Evolutionary conservation across 2,113 vertebrate genomes (phyloP).

Genomic region (Lamprotornis superbus): DNA sequence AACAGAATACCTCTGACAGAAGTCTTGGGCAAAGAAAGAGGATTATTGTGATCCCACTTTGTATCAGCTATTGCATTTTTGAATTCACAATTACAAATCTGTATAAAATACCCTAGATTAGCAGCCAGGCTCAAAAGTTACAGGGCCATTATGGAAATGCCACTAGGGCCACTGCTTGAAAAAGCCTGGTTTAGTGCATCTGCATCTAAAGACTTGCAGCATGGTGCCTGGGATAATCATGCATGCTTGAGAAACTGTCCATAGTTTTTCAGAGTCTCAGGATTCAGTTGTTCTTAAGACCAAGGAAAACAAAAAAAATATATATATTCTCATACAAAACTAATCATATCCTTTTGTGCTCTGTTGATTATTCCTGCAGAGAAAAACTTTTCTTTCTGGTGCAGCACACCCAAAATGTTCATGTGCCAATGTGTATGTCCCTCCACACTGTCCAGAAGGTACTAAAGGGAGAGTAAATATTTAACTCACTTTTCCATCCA

Average conservation of each 20-base stretch:
- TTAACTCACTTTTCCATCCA: not conserved
- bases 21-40: not conserved
- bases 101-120: not conserved
- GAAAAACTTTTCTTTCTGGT: not conserved
- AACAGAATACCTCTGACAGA: not conserved
- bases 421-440: not conserved
- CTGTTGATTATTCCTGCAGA: not conserved
- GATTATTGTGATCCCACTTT: not conserved
- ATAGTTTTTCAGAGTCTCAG: not conserved
- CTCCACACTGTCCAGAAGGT: not conserved
- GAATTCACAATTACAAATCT: not conserved
- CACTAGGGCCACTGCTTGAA: not conserved
- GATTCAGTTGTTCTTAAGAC: not conserved
- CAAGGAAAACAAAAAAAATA: not conserved
- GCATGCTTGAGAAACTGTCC: not conserved
- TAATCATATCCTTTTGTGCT: not conserved
- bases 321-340: not conserved
- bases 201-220: not conserved
- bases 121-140: not conserved
- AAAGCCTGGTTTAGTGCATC: not conserved
- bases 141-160: not conserved
- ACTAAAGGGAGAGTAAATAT: not conserved
- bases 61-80: not conserved
- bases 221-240: not conserved
- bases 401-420: not conserved